A percentile compares a stretch with the other conserved stretches of the same genome.
These are phyloP conservation scores for Prorops nasuta DNA, from an alignment of 1,140 invertebrate genomes.

Conservation along the genomic window DNA sequence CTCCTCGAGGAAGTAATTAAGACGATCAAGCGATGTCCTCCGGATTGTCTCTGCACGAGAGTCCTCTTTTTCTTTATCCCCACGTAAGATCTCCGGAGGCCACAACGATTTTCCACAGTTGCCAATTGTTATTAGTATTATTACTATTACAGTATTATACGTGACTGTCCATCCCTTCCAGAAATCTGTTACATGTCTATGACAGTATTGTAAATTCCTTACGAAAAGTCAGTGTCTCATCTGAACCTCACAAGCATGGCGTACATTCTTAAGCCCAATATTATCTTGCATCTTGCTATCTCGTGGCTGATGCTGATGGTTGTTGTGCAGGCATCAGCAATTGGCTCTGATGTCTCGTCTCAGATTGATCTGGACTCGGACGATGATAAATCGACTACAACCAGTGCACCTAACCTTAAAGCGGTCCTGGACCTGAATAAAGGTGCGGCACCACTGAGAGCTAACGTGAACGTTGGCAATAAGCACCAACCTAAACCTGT, in stretches of 20 bases:
- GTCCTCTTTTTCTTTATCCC: conserved; percentile 1
- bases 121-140: conserved; percentile 24
- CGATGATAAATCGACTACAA: background rate
- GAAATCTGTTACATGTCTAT: too few species aligned
- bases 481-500: too few species aligned
- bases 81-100: conserved; percentile 12
- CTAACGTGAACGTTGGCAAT: too few species aligned
- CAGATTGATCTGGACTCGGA: background rate
- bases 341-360: background rate
- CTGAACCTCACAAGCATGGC: too few species aligned
- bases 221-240: too few species aligned
- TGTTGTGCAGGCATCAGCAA: background rate
- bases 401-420: too few species aligned
- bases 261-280: too few species aligned
- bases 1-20: conserved; percentile 25
- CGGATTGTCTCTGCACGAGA: background rate
- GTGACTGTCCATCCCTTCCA: conserved; percentile 21
- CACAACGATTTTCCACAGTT: conserved; percentile 24
- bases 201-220: too few species aligned
- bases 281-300: too few species aligned
- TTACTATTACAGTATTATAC: conserved; percentile 24
- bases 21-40: background rate
- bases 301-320: too few species aligned
- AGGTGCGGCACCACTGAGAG: too few species aligned
- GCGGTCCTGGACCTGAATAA: too few species aligned